A percentile compares a stretch with the other conserved stretches of the same genome.
phyloP scores from a whole-genome alignment of 2,797 vertebrate species.

The Menidia menidia region DNA sequence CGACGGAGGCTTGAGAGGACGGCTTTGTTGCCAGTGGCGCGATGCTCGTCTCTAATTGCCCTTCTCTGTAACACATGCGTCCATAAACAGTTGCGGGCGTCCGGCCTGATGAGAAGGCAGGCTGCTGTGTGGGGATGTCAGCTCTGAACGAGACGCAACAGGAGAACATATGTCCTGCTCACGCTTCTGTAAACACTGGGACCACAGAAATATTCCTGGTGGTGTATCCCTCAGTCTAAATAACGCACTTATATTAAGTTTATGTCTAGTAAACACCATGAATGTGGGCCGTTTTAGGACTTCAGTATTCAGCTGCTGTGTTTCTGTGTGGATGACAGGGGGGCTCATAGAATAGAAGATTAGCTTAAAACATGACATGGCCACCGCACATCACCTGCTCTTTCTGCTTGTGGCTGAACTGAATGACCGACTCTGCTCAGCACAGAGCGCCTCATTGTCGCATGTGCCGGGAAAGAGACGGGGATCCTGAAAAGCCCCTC shows the following conservation, averaged over 20 bases:
- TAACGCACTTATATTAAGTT: background rate
- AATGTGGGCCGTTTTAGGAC: background rate
- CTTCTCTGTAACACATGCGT: constrained; percentile 29
- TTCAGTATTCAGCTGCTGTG: constrained; percentile 3
- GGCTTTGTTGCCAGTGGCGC: constrained; percentile 69
- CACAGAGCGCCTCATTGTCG: constrained; percentile 43
- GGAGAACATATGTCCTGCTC: constrained; percentile 29
- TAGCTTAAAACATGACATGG: constrained; percentile 45
- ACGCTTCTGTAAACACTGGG: background rate
- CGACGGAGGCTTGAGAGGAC: constrained; percentile 49
- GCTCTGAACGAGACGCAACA: constrained; percentile 30
- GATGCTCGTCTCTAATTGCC: constrained; percentile 49
- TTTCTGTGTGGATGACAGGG: background rate
- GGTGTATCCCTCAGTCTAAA: too few relatives aligned
- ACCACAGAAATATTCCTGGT: background rate
- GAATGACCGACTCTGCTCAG: constrained; percentile 39
- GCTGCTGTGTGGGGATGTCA: constrained; percentile 16
- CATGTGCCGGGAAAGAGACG: constrained; percentile 9
- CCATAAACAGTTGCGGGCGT: constrained; percentile 30
- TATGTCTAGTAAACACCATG: background rate
- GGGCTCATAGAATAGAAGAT: constrained; percentile 47
- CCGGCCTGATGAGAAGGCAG: constrained; percentile 17
- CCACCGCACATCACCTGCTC: constrained; percentile 9
- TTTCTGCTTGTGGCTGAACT: constrained; percentile 15
- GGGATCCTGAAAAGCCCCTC: constrained; percentile 9